These are phyloP conservation scores for Acanthococcus lagerstroemiae DNA, from an alignment of 2,888 invertebrate genomes.

Conservation along the genomic window DNA sequence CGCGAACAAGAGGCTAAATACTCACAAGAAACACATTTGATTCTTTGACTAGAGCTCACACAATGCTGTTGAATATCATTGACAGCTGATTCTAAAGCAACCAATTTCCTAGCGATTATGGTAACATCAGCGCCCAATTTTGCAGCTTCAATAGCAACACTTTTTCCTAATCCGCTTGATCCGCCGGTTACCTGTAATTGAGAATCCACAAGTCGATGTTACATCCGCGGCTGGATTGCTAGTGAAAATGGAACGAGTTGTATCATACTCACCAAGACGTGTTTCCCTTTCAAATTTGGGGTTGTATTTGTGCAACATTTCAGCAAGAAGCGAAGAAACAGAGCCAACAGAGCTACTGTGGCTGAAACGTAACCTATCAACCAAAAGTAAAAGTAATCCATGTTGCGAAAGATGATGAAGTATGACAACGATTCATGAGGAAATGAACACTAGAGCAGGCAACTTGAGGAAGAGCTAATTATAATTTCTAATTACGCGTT, in stretches of 20 bases:
- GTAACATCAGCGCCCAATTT: slow-evolving; percentile 79
- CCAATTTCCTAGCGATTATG: slow-evolving; percentile 71
- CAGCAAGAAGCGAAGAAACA: background rate
- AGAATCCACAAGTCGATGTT: too few relatives aligned
- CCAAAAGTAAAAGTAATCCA: background rate
- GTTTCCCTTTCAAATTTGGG: background rate
- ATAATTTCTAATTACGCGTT: too few relatives aligned
- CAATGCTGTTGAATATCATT: slow-evolving; percentile 48
- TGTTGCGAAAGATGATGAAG: too few relatives aligned
- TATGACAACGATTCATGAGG: too few relatives aligned
- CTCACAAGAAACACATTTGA: slow-evolving; percentile 50
- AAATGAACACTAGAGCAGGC: too few relatives aligned
- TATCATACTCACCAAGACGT: background rate
- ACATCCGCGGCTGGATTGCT: too few relatives aligned
- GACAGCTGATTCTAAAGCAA: slow-evolving; percentile 55
- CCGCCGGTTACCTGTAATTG: slow-evolving; percentile 77
- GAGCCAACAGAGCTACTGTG: background rate
- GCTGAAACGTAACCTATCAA: background rate
- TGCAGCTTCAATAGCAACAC: slow-evolving; percentile 66
- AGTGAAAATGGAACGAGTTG: too few relatives aligned
- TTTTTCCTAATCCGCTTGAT: slow-evolving; percentile 89
- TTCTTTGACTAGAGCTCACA: slow-evolving; percentile 47
- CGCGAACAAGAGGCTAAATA: slow-evolving; percentile 1
- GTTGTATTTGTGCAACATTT: background rate
- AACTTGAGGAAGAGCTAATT: too few relatives aligned